phyloP scores from a whole-genome alignment of 2,888 invertebrate genomes.

The Eupithecia insigniata region DNA sequence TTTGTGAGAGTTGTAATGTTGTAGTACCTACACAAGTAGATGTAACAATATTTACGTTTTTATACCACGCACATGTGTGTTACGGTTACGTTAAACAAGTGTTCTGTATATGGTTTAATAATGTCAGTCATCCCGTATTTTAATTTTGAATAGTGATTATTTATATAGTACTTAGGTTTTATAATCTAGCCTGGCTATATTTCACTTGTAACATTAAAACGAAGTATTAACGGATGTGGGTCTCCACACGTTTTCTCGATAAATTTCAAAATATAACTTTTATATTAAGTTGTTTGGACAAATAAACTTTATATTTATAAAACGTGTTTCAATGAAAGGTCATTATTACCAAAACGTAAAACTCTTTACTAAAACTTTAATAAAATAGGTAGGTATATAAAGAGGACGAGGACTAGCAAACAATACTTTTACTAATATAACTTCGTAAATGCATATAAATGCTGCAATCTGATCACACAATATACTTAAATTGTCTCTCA shows the following conservation, averaged over 20 bases:
- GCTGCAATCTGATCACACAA: neutral
- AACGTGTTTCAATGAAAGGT: slow-evolving; percentile 29
- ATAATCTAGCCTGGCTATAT: too few relatives aligned
- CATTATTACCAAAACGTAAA: slow-evolving; percentile 25
- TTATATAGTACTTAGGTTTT: neutral
- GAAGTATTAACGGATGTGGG: neutral
- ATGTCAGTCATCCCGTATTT: neutral
- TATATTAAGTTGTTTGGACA: slow-evolving; percentile 31
- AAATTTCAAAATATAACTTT: slow-evolving; percentile 16
- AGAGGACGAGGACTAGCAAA: slow-evolving; percentile 63
- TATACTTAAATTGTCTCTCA: too few relatives aligned
- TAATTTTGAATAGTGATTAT: neutral
- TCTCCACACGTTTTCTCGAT: neutral
- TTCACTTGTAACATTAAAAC: neutral
- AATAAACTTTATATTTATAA: slow-evolving; percentile 31
- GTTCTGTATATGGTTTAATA: too few relatives aligned
- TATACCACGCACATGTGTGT: too few relatives aligned
- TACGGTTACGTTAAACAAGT: too few relatives aligned
- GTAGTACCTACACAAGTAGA: too few relatives aligned
- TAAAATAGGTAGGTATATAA: slow-evolving; percentile 40
- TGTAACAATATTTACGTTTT: too few relatives aligned
- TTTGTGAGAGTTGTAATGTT: neutral
- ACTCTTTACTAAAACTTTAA: slow-evolving; percentile 49
- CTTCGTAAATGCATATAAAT: slow-evolving; percentile 46
- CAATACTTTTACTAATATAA: slow-evolving; percentile 53